Base-by-base conservation (phyloP, 2,797 vertebrate genomes). In the Cephalopachus bancanus region DNA sequence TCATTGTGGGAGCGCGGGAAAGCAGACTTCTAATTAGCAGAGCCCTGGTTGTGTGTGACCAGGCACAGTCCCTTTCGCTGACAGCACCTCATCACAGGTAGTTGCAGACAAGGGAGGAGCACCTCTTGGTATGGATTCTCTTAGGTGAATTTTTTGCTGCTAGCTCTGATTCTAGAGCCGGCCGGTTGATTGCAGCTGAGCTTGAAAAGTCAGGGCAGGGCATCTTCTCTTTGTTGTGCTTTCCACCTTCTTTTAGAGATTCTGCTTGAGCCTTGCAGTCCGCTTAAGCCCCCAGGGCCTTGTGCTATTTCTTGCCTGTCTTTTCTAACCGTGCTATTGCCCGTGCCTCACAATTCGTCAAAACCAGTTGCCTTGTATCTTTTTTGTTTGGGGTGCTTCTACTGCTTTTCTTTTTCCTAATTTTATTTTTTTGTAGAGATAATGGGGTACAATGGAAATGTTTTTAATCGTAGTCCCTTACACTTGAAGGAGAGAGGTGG, bases 1-100 rank as follows among this genome's bases (percentile, higher is more conserved):
- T 98, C 97, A 97, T 95, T 95, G 55, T 90, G 92, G 53, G 88
- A 85, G 57, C 89, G 57, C 64, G 78, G 51, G 3, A 69, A 97
- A 89, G 19, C 81, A 92, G 17, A 67, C 28, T 94, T 91, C 37
- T 59, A 95, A 75, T 97, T 95, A 97, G 75, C 24, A 3, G 19
- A 96, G 15, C 8, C 14, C 81, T 94, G 71, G 8, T 19, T 95
- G 59, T 22, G 0, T 83, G 55, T 60, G 30, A 51, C 72, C 60
- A 49, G 20, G 24, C 24, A 7, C 10, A 2, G 30, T 37, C 57
- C 75, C 71, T 22, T 96, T 37, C 44, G 11, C 26, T 24, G 72
- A 76, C 88, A 94, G 7, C 24, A 75, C n/a, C 87, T 88, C 85
- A 53, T 67, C 12, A 26, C 9, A 28, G 30, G 16, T 26, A 89